These are phyloP conservation scores for Chiloscyllium plagiosum DNA, from an alignment of 2,113 vertebrate species.

Conservation along the genomic window DNA sequence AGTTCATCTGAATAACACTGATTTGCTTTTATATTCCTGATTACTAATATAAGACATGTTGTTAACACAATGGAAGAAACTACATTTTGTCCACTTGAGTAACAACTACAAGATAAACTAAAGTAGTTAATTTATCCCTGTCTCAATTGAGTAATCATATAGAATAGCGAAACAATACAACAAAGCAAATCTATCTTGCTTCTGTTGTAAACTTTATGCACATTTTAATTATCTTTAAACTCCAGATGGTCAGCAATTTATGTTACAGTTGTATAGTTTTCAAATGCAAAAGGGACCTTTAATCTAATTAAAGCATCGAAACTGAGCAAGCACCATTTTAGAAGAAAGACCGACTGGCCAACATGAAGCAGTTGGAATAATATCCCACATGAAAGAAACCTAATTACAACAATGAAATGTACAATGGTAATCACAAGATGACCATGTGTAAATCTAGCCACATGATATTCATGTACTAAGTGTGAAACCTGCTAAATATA, in stretches of 20 bases:
- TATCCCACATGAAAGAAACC: neutral
- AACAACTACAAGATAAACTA: slow-evolving; percentile 11
- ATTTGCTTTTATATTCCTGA: neutral
- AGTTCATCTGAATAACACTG: neutral
- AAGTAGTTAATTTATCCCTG: neutral
- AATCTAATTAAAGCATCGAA: neutral
- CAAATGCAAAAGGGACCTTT: neutral
- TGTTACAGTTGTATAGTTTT: neutral
- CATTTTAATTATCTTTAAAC: neutral
- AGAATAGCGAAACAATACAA: neutral
- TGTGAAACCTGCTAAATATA: neutral
- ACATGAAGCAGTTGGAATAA: slow-evolving; percentile 7
- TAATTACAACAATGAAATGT: neutral
- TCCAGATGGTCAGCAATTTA: neutral
- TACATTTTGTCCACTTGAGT: neutral
- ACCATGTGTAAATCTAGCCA: neutral
- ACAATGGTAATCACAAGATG: neutral
- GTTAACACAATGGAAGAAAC: neutral
- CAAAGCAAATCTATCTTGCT: neutral
- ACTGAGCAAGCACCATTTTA: neutral
- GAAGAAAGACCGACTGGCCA: neutral
- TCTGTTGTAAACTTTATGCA: neutral
- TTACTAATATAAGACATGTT: neutral
- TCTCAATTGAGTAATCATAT: neutral
- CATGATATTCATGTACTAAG: neutral